Base-by-base conservation (phyloP, 2,888 invertebrate species). In the Leptinotarsa juncta region DNA sequence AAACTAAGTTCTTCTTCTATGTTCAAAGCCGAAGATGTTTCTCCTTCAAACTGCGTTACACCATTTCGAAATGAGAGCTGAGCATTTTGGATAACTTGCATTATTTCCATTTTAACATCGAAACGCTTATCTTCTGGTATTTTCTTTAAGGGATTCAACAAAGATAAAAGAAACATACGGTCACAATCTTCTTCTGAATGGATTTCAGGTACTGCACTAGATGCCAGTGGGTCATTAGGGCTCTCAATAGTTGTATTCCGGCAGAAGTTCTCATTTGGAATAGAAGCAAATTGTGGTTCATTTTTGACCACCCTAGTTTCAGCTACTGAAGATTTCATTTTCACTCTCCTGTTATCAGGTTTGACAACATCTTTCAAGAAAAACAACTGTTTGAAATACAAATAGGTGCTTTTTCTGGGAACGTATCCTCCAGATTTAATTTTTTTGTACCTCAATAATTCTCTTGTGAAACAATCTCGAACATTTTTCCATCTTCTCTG, bases 51-150 rank as follows among this genome's bases (percentile, higher is more conserved):
- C 62, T 62, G 32, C 23, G 49, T 50, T 14, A 18, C 18, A 48
- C 42, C 18, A 42, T 62, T 62, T 10, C 42, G 42, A 42, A 62
- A 4, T 32, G 32, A 16, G 7, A 32, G 57, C 48, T 50, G 48
- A 4, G 70, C 70, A 10, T 50, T 57, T 18, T 62, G 57, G 20
- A 70, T 60, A 49, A 70, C 60, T 60, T 62, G 60, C 70, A 70
- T 70, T 14, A 70, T 57, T 57, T 70, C 62, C 62, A 70, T 70
- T 55, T 70, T 70, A 18, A 70, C 70, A 18, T 70, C 62, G 48
- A 70, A 60, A 15, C 62, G 16, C 20, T 57, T 23, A 16, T 57
- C 70, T 70, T 70, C 70, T 2, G 57, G 57, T 26, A 70, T 62
- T 48, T 20, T 60, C 55, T 70, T 62, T 18, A 70, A 49, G 4